These are phyloP conservation scores for Geothlypis trichas DNA, from an alignment of 2,113 vertebrate genomes.

Conservation along the genomic window DNA sequence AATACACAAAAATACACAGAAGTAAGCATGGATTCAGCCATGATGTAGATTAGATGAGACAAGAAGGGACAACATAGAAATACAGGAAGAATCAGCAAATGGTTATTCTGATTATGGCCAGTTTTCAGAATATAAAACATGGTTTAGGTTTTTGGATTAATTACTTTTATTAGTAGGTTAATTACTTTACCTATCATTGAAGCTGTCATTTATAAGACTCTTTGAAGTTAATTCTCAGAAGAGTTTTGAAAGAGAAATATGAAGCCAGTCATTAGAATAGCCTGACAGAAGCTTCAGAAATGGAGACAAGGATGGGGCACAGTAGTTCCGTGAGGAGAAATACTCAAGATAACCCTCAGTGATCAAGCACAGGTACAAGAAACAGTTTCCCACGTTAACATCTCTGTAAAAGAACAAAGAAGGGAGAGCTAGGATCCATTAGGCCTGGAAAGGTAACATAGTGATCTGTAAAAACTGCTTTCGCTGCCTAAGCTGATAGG, in stretches of 20 bases:
- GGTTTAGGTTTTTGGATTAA: background rate
- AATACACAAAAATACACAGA: conserved; percentile 4
- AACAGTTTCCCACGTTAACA: background rate
- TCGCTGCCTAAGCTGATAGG: background rate
- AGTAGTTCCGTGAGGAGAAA: background rate
- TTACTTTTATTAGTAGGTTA: background rate
- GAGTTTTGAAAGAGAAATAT: background rate
- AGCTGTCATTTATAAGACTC: background rate
- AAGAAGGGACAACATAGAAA: background rate
- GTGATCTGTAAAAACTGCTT: background rate
- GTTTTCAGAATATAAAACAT: background rate
- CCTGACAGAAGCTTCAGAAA: background rate
- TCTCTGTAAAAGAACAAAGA: background rate
- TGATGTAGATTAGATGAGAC: background rate
- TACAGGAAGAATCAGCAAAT: background rate
- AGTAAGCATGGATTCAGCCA: background rate
- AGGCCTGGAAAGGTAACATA: background rate
- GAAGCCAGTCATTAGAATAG: background rate
- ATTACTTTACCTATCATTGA: background rate
- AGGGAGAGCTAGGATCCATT: background rate
- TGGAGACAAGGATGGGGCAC: background rate
- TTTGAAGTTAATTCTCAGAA: background rate
- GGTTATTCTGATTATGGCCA: background rate
- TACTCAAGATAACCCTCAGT: background rate
- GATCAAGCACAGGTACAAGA: background rate